These are phyloP conservation scores for Tachyglossus aculeatus DNA, from an alignment of 2,797 vertebrate genomes.

Conservation along the genomic window DNA sequence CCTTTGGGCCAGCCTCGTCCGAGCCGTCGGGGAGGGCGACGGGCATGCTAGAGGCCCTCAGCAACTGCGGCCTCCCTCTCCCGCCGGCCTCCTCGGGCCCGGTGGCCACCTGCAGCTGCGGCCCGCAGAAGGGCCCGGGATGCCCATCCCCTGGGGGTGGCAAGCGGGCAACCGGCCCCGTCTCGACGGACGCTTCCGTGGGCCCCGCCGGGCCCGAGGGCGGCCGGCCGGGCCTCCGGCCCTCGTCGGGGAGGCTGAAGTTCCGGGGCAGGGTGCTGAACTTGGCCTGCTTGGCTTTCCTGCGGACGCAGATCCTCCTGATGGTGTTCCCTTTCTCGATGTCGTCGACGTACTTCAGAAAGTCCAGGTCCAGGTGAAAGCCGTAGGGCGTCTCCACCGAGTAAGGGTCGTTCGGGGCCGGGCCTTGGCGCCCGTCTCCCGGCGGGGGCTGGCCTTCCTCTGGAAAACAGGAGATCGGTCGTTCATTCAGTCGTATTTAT, in stretches of 20 bases:
- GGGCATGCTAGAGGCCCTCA: slow-evolving; percentile 91
- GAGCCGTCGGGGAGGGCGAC: slow-evolving; percentile 79
- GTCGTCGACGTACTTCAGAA: slow-evolving; percentile 97
- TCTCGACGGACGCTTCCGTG: slow-evolving; percentile 81
- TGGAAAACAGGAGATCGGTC: slow-evolving; percentile 51
- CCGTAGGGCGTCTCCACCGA: slow-evolving; percentile 97
- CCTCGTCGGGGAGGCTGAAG: slow-evolving; percentile 91
- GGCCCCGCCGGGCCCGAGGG: slow-evolving; percentile 77
- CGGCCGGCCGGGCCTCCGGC: slow-evolving; percentile 53
- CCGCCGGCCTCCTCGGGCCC: slow-evolving; percentile 66
- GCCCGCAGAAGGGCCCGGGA: slow-evolving; percentile 50
- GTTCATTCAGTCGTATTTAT: too few species aligned
- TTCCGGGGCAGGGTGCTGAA: slow-evolving; percentile 96
- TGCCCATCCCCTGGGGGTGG: slow-evolving; percentile 30
- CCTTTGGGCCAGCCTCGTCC: slow-evolving; percentile 56
- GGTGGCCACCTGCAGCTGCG: slow-evolving; percentile 22
- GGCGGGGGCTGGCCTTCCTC: slow-evolving; percentile 78
- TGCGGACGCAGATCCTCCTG: slow-evolving; percentile 91
- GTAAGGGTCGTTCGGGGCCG: slow-evolving; percentile 89
- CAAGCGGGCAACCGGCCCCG: slow-evolving; percentile 77
- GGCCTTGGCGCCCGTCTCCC: slow-evolving; percentile 76
- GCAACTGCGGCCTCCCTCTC: slow-evolving; percentile 85
- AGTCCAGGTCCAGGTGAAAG: slow-evolving; percentile 96
- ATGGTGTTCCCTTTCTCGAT: slow-evolving; percentile 99
- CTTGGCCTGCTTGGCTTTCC: slow-evolving; percentile 90